Evolutionary conservation across 2,888 invertebrate species (phyloP).

Genomic region (Lycophotia porphyrea): DNA sequence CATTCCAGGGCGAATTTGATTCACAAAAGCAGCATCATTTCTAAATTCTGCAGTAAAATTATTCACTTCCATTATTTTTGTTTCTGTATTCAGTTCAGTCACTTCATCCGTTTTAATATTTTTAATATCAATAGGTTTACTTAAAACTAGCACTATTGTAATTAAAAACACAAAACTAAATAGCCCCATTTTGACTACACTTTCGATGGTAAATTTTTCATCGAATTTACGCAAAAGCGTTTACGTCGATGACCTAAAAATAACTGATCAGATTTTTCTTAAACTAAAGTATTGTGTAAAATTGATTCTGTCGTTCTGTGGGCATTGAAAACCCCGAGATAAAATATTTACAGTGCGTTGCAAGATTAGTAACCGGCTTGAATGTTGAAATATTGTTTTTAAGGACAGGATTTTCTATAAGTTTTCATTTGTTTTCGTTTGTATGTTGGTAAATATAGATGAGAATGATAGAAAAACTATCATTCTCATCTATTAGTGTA

Average conservation of each 20-base stretch:
- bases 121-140: conserved; percentile 67
- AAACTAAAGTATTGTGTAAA: conserved; percentile 9
- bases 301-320: conserved; percentile 15
- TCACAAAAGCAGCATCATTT: conserved; percentile 49
- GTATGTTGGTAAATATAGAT: neutral
- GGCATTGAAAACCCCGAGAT: conserved; percentile 37
- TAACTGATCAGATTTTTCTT: conserved; percentile 46
- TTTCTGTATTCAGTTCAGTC: neutral
- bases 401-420: neutral
- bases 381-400: neutral
- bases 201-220: conserved; percentile 47
- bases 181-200: conserved; percentile 62
- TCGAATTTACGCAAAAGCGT: conserved; percentile 59
- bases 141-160: conserved; percentile 51
- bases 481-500: too few relatives aligned
- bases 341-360: conserved; percentile 43
- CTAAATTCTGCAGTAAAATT: conserved; percentile 9
- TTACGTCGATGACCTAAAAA: conserved; percentile 50
- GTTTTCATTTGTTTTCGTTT: neutral
- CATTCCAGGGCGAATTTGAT: conserved; percentile 77
- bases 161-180: conserved; percentile 63
- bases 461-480: too few relatives aligned
- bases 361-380: conserved; percentile 21
- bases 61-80: conserved; percentile 18
- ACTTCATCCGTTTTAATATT: conserved; percentile 7